phyloP scores from a whole-genome alignment of 1,140 invertebrate genomes.

The Lordiphosa collinella region DNA sequence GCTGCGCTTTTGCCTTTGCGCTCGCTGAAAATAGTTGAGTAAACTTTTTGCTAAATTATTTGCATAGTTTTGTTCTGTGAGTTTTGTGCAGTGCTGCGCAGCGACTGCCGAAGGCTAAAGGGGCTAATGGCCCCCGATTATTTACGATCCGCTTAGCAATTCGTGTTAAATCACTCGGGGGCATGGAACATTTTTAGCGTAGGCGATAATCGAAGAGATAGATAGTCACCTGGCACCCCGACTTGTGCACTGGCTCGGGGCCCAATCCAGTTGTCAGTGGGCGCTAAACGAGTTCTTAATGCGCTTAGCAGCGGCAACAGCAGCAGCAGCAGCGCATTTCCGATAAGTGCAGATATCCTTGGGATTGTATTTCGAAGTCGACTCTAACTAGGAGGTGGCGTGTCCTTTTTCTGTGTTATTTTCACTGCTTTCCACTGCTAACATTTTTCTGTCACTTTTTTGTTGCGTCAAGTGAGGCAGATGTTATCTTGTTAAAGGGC shows the following conservation, averaged over 20 bases:
- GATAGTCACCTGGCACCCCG: constrained; percentile 14
- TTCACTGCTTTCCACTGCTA: constrained; percentile 11
- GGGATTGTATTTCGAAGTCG: constrained; percentile 6
- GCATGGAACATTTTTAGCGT: constrained; percentile 10
- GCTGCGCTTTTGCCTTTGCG: constrained; percentile 43
- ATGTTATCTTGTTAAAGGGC: constrained; percentile 61
- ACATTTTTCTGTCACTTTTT: constrained; percentile 13
- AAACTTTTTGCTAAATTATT: constrained; percentile 54
- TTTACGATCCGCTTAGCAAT: constrained; percentile 56
- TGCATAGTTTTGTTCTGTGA: constrained; percentile 47
- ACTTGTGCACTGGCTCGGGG: neutral
- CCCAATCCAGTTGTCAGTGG: constrained; percentile 4
- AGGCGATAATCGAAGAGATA: constrained; percentile 36
- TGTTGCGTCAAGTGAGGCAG: constrained; percentile 57
- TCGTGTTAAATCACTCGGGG: constrained; percentile 46
- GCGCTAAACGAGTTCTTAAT: constrained; percentile 57
- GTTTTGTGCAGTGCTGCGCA: constrained; percentile 17
- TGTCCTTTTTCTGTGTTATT: constrained; percentile 37
- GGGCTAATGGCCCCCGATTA: constrained; percentile 53
- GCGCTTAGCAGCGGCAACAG: constrained; percentile 20
- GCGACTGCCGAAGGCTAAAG: constrained; percentile 18
- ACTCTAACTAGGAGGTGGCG: neutral
- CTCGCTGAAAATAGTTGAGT: constrained; percentile 53
- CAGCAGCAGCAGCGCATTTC: constrained; percentile 11
- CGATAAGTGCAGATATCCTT: constrained; percentile 25